Conservation (phyloP, 2,888 invertebrate species). For the Drosophila subsilvestris region DNA sequence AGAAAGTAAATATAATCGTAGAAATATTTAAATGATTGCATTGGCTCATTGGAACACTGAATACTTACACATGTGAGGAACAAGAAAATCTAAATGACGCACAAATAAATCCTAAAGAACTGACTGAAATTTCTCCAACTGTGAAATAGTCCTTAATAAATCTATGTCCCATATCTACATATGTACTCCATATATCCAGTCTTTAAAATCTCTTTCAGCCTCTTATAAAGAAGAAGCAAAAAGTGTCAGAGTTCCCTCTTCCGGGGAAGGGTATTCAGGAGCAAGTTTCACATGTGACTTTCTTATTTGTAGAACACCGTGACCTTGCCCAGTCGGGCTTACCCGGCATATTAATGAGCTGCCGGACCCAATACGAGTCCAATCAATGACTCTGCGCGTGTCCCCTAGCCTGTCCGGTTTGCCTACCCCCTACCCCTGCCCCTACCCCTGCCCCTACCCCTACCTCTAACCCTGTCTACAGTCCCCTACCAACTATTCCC, state of each 20-base stretch:
- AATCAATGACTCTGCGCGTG: slow-evolving; percentile 69
- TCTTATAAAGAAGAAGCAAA: no score
- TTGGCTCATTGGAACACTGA: no score
- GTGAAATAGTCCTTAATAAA: no score
- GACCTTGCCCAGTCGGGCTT: slow-evolving; percentile 56
- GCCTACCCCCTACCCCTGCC: neutral
- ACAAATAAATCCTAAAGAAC: no score
- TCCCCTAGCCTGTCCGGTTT: slow-evolving; percentile 58
- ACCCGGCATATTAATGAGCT: slow-evolving; percentile 68
- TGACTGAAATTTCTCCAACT: no score
- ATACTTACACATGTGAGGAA: no score
- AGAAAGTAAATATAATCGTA: neutral
- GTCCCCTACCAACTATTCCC: slow-evolving; percentile 41
- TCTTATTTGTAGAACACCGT: slow-evolving; percentile 56
- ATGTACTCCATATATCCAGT: no score
- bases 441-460: neutral
- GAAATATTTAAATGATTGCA: no score
- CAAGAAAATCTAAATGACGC: no score
- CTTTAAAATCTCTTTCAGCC: neutral
- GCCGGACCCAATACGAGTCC: slow-evolving; percentile 47
- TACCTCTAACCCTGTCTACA: neutral
- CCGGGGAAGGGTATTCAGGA: neutral
- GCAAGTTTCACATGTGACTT: slow-evolving; percentile 36
- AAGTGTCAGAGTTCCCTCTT: no score
- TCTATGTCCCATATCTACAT: no score